Conservation (phyloP, 2,888 invertebrate genomes). For the Eristalis pertinax region DNA sequence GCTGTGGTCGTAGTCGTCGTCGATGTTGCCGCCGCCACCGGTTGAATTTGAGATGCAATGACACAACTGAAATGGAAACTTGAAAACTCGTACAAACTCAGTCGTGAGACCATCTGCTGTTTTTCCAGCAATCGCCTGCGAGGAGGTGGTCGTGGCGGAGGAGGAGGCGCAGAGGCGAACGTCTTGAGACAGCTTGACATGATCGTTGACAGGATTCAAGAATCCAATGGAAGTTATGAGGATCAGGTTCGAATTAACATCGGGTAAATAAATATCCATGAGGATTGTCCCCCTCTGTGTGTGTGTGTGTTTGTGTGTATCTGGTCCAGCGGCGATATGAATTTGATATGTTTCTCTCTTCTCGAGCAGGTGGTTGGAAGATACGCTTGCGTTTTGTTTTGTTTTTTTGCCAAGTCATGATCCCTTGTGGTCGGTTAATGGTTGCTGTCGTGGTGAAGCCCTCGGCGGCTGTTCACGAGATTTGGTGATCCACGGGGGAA, state of each 20-base stretch:
- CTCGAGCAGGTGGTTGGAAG: conserved; percentile 49
- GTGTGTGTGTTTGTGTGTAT: background rate
- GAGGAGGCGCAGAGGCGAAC: background rate
- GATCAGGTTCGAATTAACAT: conserved; percentile 71
- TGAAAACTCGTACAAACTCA: conserved; percentile 33
- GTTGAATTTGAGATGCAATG: conserved; percentile 14
- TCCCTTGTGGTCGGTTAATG: background rate
- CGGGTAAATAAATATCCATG: conserved; percentile 70
- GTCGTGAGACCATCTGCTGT: conserved; percentile 67
- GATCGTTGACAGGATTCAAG: conserved; percentile 71
- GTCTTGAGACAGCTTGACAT: conserved; percentile 55
- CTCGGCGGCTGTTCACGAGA: background rate
- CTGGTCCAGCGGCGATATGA: conserved; percentile 45
- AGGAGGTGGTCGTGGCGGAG: background rate
- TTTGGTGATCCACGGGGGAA: background rate
- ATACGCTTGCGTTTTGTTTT: conserved; percentile 16
- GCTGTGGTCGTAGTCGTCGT: background rate
- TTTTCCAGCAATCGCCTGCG: background rate
- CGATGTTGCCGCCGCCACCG: background rate
- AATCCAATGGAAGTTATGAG: conserved; percentile 69
- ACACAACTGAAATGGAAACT: conserved; percentile 72
- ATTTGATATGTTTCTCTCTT: conserved; percentile 42
- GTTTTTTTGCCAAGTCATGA: background rate
- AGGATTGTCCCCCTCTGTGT: conserved; percentile 4
- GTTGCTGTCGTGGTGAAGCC: background rate